Evolutionary conservation across 35 echinoderm and acorn worm genomes (phyloP), one percentile per base, ranked within the genome.

Genomic region (Hemicentrotus pulcherrimus): DNA sequence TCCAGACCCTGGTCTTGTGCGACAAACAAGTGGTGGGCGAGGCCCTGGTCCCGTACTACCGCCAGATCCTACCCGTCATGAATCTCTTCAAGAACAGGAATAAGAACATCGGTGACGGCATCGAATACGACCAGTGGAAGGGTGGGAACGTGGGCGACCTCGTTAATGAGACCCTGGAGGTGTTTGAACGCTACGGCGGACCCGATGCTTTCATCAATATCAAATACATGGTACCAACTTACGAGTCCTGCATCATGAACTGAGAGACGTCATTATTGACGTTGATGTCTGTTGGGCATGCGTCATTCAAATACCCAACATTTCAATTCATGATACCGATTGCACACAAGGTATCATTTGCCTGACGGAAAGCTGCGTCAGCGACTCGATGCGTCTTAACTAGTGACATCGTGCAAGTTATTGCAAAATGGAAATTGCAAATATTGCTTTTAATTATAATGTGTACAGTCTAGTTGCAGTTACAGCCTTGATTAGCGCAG

Each of bases 191-290:
- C 86, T 94, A 95, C 22, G 97, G 97, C n/a, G 97, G 97, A 10
- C 95, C 94, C 46, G 97, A 98, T 91, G 97, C 97, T 15, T 98
- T 97, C 47, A 98, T 98, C 1, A 98, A 98, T 85, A 98, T 98
- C 91, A 98, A 98, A 88, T 98, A 98, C 32, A 98, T 98, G 97
- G 95, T 98, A 91, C 97, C 97, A 10, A 98, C 97, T 4, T 98
- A 98, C 61, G 97, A 98, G 88, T 98, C 97, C 6, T 98, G 97
- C 70, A 94, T 98, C n/a, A 97, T 96, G 95, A 93, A 93, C 31
- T 93, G 48, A 93, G 88, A 33, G 2, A 78, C 28, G 19, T 78
- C 6, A 78, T 30, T 78, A 28, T n/a, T 28, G 65, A 28, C 5
- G 19, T 24, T 59, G 52, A 59, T 59, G 52, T 59, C 7, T 16